Base-by-base conservation (phyloP, 2,113 vertebrate genomes). In the Phyllopteryx taeniolatus region DNA sequence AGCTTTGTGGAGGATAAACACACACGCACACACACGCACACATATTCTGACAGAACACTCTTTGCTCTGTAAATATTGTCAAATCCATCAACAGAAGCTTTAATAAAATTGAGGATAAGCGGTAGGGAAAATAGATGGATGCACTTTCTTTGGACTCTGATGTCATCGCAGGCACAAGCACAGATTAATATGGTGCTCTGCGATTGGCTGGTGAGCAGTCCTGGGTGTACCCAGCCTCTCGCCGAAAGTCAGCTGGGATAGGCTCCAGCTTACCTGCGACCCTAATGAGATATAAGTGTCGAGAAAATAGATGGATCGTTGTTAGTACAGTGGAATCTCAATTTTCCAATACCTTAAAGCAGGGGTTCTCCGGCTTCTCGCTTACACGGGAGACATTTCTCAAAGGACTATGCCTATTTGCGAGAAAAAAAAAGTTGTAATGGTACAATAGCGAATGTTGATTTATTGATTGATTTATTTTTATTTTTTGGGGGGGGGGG, bases 61-160 rank as follows among this genome's bases (percentile, higher is more conserved):
- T 54, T 54, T 59, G 56, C 12, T 33, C 42, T 71, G 57, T 35
- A 78, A 81, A 57, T 77, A 39, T 81, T 65, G 72, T 70, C 53
- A 82, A 86, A 75, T 64, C 22, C 22, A 51, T 68, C 27, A 78
- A 56, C 43, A 71, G 67, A 69, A 71, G 27, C 56, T 72, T 71
- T 76, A 74, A 79, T 70, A 63, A 64, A 68, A 53, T 67, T 68
- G 27, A 49, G 72, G 57, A 27, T 27, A 27, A 27, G 27, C 27
- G 27, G 27, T 27, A 27, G 27, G 27, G 27, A 27, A 27, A 27
- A 27, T 27, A 27, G 27, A 27, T 27, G 27, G 27, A 49, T 81
- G 79, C 68, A 12, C 47, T 75, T 14, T 57, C 71, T 27, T 51
- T 68, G 20, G 6, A n/a, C 65, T 59, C 53, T 22, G 42, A 71